Base-by-base conservation (phyloP, 2,113 vertebrate genomes). In the Tupaia tana region DNA sequence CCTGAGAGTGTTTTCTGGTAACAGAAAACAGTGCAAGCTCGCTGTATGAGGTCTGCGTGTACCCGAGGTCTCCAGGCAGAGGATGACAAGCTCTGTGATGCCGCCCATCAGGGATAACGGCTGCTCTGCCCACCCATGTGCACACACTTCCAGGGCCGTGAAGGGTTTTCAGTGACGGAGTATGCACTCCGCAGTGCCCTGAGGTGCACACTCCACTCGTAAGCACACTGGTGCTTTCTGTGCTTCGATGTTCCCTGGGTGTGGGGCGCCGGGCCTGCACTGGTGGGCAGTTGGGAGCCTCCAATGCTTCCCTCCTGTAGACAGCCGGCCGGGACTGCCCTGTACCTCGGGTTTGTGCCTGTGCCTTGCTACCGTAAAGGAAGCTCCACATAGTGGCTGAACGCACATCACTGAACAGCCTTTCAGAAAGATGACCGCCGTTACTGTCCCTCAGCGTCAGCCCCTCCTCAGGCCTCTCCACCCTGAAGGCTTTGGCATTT, bases 221-320 rank as follows among this genome's bases (percentile, higher is more conserved):
- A 20, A 7, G 19, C 7, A 7, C 6, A 6, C 12, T 7, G n/a
- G 19, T 2, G 83, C 20, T 74, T 19, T 19, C 63, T 20, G 54
- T 43, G 43, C 43, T 43, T 43, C 6, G 43, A 43, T 6, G 15
- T 11, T 0, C 31, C 31, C 27, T 11, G 13, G 19, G 29, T 7
- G 54, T 29, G 34, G 10, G 1, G 12, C 77, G n/a, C 1, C 3
- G 0, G 0, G 6, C 20, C 77, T 4, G 16, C 19, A 16, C 56
- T 3, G 7, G 27, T 4, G 43, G 64, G 54, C 31, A 61, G 34
- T 14, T 24, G 34, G 43, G 56, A 43, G 61, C n/a, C 25, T 58
- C 3, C 0, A 4, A 18, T 11, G 52, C 29, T 73, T 24, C 67
- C 43, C 29, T 29, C 25, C 19, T 0, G 3, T 2, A 13, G 19